These are phyloP conservation scores for Rousettus madagascariensis DNA, from an alignment of 2,797 vertebrate species.

Conservation along the genomic window DNA sequence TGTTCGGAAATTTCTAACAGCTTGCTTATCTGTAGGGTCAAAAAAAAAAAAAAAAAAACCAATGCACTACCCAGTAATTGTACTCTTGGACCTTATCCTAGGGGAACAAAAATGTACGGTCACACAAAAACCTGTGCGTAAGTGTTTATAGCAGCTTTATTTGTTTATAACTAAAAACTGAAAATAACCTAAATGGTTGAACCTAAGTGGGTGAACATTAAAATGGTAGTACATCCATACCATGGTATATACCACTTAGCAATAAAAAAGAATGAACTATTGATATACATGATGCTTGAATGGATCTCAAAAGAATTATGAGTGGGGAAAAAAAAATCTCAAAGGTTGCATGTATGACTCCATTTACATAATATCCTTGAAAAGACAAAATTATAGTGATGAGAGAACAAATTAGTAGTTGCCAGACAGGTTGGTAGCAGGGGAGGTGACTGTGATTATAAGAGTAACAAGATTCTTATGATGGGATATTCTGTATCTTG, in stretches of 20 bases:
- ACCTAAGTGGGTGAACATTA: background rate
- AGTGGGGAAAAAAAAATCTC: background rate
- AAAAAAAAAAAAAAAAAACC: background rate
- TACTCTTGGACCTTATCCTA: background rate
- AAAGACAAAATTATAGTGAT: background rate
- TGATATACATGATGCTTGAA: background rate
- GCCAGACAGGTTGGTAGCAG: background rate
- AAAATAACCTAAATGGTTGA: background rate
- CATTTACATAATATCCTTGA: background rate
- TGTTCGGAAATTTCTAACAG: background rate
- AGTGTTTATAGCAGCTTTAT: background rate
- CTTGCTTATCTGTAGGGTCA: background rate
- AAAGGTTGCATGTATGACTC: background rate
- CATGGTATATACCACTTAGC: background rate
- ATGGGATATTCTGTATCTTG: background rate
- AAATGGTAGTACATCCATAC: background rate
- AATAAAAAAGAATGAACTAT: background rate
- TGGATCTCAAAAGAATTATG: background rate
- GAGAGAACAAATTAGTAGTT: background rate
- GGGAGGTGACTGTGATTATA: background rate
- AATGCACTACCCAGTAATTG: background rate
- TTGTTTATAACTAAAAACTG: background rate
- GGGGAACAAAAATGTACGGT: background rate
- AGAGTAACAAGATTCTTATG: background rate
- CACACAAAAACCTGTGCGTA: background rate